Evolutionary conservation across 2,797 vertebrate genomes (phyloP).

Genomic region (Chelmon rostratus): DNA sequence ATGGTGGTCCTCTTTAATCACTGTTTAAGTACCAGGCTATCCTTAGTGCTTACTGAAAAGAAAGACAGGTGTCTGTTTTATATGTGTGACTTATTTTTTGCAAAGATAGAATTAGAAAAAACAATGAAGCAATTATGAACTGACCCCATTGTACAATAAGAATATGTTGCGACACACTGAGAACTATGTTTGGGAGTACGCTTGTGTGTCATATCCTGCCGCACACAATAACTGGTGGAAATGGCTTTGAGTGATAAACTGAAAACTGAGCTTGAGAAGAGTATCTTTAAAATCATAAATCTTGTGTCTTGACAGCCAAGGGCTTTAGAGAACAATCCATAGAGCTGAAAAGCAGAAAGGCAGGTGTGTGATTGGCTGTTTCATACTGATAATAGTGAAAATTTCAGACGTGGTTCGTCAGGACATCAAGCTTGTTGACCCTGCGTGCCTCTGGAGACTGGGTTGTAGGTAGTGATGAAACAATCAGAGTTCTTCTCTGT

Average conservation of each 20-base stretch:
- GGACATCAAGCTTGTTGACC: background rate
- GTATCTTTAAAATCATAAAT: background rate
- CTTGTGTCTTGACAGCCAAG: too few species aligned
- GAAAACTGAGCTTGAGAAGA: background rate
- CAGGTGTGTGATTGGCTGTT: background rate
- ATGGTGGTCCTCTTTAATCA: too few species aligned
- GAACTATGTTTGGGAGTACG: background rate
- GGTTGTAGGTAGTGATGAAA: background rate
- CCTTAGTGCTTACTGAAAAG: background rate
- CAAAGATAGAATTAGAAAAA: background rate
- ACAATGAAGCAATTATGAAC: background rate
- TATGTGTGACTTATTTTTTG: too few species aligned
- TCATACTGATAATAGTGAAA: background rate
- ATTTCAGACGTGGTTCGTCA: background rate
- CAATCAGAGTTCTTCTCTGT: background rate
- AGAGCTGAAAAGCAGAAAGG: background rate
- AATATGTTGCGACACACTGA: background rate
- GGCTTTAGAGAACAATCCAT: background rate
- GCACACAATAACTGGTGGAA: too few species aligned
- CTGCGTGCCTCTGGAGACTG: background rate
- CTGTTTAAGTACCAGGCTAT: background rate
- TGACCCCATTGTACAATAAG: background rate
- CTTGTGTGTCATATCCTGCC: background rate
- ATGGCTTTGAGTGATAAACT: background rate
- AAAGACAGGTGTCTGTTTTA: background rate